A percentile compares a stretch with the other conserved stretches of the same genome.
Conservation (phyloP, 2,113 vertebrate species). For the Zosterops japonicus region DNA sequence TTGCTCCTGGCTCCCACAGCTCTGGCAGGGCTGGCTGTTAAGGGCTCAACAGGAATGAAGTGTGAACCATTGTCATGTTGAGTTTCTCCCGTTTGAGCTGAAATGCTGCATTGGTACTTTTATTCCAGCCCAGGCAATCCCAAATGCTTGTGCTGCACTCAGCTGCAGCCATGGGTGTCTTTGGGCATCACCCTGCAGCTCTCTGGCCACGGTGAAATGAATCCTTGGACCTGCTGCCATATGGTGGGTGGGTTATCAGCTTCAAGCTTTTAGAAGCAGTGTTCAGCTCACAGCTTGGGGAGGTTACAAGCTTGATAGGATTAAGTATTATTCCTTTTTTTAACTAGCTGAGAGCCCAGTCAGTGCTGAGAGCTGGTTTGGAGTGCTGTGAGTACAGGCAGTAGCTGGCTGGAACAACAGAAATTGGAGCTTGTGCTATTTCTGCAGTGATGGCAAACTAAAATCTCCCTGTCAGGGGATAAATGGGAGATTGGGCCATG, state of each 20-base stretch:
- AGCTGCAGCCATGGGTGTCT: neutral
- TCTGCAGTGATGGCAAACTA: neutral
- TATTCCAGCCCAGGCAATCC: neutral
- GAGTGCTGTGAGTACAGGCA: neutral
- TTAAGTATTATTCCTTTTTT: neutral
- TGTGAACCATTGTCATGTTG: neutral
- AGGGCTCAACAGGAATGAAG: neutral
- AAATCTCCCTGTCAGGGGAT: neutral
- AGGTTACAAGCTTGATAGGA: neutral
- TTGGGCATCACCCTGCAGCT: neutral
- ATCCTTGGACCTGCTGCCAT: neutral
- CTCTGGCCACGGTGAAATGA: neutral
- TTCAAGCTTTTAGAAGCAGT: neutral
- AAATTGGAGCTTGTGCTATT: neutral
- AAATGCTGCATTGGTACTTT: neutral
- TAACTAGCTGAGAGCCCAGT: neutral
- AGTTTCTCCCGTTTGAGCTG: neutral
- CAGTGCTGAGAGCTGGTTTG: neutral
- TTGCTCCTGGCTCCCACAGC: neutral
- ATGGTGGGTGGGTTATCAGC: neutral
- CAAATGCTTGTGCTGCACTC: neutral
- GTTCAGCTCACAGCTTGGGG: neutral
- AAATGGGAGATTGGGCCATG: neutral
- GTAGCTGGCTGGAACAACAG: neutral
- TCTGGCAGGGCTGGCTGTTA: neutral